Evolutionary conservation across 2,797 vertebrate species (phyloP).

Genomic region (Pantherophis alleghaniensis): DNA sequence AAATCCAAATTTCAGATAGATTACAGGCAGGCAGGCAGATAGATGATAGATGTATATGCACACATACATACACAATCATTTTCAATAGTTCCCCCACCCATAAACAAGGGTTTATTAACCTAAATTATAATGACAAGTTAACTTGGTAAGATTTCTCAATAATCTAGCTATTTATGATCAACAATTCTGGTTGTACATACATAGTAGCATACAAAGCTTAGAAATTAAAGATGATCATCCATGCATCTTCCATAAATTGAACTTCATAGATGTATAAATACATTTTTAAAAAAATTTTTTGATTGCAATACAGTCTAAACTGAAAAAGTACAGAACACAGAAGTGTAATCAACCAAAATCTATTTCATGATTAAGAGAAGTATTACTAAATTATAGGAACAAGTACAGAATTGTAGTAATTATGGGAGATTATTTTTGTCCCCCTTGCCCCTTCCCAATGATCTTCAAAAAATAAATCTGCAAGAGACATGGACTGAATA

Average conservation of each 20-base stretch:
- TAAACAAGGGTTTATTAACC: background rate
- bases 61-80: too few species aligned
- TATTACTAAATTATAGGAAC: background rate
- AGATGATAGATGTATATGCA: background rate
- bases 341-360: background rate
- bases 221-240: background rate
- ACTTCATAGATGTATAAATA: background rate
- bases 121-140: background rate
- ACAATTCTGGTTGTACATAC: background rate
- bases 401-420: background rate
- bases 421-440: background rate
- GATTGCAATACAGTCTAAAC: background rate
- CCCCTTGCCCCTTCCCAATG: background rate
- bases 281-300: background rate
- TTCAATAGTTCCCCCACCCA: background rate
- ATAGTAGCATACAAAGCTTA: background rate
- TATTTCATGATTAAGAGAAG: background rate
- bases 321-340: background rate
- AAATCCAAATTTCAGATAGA: background rate
- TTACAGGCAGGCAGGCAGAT: background rate
- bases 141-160: background rate
- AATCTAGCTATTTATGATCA: background rate
- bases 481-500: background rate
- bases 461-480: background rate
- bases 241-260: background rate